phyloP scores from a whole-genome alignment of 2,113 vertebrate species.

The Ptyas mucosa region DNA sequence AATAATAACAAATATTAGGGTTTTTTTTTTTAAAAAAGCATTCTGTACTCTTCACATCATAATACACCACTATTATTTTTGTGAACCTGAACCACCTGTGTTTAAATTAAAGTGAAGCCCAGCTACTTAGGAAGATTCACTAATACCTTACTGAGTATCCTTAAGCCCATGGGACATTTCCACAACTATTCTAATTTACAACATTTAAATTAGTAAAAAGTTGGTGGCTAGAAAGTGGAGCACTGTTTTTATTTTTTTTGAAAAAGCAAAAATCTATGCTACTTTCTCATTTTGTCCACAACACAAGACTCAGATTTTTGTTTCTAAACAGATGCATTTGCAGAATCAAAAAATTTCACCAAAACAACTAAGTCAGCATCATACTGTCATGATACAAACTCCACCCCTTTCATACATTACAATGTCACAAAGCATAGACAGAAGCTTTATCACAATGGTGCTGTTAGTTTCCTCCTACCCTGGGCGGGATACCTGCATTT shows the following conservation, averaged over 20 bases:
- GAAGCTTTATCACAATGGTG: not conserved
- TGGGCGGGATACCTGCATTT: not conserved
- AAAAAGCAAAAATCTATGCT: not conserved
- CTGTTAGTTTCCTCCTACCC: not conserved
- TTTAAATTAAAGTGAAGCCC: not conserved
- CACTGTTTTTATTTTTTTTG: not conserved
- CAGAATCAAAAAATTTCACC: not conserved
- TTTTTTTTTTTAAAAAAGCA: not conserved
- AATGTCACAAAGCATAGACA: not conserved
- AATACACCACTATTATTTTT: not conserved
- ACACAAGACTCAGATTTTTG: not conserved
- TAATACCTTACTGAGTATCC: not conserved
- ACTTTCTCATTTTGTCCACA: not conserved
- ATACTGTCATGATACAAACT: not conserved
- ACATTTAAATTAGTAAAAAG: slow-evolving; percentile 11
- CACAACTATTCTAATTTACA: not conserved
- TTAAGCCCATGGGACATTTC: not conserved
- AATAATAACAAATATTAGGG: no score
- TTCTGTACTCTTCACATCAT: not conserved
- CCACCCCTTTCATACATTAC: not conserved
- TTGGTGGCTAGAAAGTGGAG: not conserved
- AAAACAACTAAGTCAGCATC: not conserved
- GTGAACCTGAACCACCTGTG: not conserved
- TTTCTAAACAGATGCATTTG: not conserved
- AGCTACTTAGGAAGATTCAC: not conserved